phyloP scores from a whole-genome alignment of 2,797 vertebrate species.

The Manis pentadactyla region DNA sequence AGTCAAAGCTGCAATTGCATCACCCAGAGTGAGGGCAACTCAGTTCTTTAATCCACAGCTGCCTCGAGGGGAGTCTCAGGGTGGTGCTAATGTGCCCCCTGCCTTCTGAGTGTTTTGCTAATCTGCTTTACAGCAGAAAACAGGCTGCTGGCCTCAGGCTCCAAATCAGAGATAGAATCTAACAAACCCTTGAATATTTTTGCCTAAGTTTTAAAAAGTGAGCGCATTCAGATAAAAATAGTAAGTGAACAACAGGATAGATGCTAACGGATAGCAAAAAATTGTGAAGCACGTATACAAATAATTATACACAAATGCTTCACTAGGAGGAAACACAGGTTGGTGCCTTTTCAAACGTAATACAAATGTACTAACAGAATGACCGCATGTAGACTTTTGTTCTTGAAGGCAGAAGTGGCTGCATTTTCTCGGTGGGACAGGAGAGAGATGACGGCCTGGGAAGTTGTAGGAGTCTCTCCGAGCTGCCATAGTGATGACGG shows the following conservation, averaged over 20 bases:
- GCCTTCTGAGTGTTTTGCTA: not conserved
- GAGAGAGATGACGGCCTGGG: not conserved
- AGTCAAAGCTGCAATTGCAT: not conserved
- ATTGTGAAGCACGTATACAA: not conserved
- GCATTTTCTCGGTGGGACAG: not conserved
- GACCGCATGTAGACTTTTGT: not conserved
- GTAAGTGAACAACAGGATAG: not conserved
- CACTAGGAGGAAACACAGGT: not conserved
- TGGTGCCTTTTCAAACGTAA: not conserved
- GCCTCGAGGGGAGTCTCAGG: not conserved
- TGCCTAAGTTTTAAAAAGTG: not conserved
- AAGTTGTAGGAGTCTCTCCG: not conserved
- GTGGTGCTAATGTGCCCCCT: accelerated
- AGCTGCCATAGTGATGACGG: not conserved
- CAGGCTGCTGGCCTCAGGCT: not conserved
- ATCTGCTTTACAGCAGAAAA: not conserved
- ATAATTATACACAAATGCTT: not conserved
- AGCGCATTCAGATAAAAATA: not conserved
- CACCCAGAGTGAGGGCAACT: not conserved
- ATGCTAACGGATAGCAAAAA: not conserved
- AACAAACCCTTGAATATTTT: not conserved
- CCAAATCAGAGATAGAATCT: not conserved
- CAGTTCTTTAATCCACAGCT: not conserved
- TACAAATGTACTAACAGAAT: not conserved
- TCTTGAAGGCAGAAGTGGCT: not conserved